These are phyloP conservation scores for Temnothorax rugatulus DNA, from an alignment of 2,888 invertebrate genomes.

Conservation along the genomic window DNA sequence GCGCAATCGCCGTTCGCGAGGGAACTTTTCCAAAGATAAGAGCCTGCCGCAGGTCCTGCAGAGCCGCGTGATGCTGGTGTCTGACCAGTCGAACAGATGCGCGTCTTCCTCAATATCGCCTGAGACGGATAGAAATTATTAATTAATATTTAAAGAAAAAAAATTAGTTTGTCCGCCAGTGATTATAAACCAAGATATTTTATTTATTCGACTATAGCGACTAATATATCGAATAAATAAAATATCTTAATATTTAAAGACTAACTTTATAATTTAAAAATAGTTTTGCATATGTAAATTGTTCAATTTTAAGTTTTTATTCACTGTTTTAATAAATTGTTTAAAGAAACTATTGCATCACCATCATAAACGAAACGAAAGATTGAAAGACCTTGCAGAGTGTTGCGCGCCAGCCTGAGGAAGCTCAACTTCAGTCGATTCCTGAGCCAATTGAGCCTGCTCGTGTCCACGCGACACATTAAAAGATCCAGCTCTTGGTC, in stretches of 20 bases:
- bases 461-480: slow-evolving; percentile 88
- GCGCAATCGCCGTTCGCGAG: slow-evolving; percentile 39
- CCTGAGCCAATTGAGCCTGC: slow-evolving; percentile 89
- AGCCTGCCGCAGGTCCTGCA: slow-evolving; percentile 64
- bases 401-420: slow-evolving; percentile 60
- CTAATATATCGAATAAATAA: too few species aligned
- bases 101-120: slow-evolving; percentile 33
- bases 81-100: slow-evolving; percentile 2
- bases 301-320: neutral
- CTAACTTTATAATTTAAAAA: neutral
- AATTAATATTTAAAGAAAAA: neutral
- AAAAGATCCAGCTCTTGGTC: slow-evolving; percentile 92
- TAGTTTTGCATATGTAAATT: neutral
- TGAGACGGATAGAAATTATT: neutral
- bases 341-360: neutral
- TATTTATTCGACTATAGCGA: too few species aligned
- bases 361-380: neutral
- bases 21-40: slow-evolving; percentile 63
- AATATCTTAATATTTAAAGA: neutral
- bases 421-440: slow-evolving; percentile 87
- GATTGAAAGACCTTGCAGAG: slow-evolving; percentile 28
- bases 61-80: slow-evolving; percentile 27
- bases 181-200: too few species aligned
- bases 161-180: too few species aligned
- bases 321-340: neutral